A percentile compares a stretch with the other conserved stretches of the same genome.
phyloP scores from a whole-genome alignment of 2,797 vertebrate genomes.

The Notolabrus celidotus region DNA sequence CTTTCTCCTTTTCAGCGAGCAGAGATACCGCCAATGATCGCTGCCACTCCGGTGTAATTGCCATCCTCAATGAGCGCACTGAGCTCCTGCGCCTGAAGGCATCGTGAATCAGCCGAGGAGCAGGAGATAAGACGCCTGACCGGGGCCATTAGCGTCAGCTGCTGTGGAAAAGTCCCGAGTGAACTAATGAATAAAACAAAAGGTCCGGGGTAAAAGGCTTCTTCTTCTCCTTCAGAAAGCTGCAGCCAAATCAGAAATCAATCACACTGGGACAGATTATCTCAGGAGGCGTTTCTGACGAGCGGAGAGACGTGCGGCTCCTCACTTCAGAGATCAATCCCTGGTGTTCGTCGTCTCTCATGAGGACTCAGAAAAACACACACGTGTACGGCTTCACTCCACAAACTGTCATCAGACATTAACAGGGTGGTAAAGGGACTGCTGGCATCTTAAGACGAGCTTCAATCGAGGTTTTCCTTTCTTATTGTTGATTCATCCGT shows the following conservation, averaged over 20 bases:
- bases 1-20: slow-evolving; percentile 36
- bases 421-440: background rate
- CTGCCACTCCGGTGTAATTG: slow-evolving; percentile 64
- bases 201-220: slow-evolving; percentile 24
- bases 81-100: slow-evolving; percentile 56
- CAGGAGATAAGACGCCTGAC: slow-evolving; percentile 69
- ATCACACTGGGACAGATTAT: slow-evolving; percentile 51
- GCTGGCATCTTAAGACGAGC: background rate
- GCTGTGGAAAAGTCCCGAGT: slow-evolving; percentile 52
- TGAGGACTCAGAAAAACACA: slow-evolving; percentile 15
- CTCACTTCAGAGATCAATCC: slow-evolving; percentile 52
- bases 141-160: slow-evolving; percentile 67
- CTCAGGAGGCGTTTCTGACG: slow-evolving; percentile 12
- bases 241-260: slow-evolving; percentile 65
- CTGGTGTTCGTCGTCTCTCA: slow-evolving; percentile 14
- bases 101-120: slow-evolving; percentile 59
- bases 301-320: slow-evolving; percentile 12
- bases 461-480: background rate
- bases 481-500: background rate
- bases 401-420: background rate
- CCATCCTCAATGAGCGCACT: slow-evolving; percentile 54
- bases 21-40: slow-evolving; percentile 41
- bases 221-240: slow-evolving; percentile 48
- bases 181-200: slow-evolving; percentile 75
- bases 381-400: background rate